Evolutionary conservation across 2,888 invertebrate genomes (phyloP).

Genomic region (Toxonevra muliebris): DNA sequence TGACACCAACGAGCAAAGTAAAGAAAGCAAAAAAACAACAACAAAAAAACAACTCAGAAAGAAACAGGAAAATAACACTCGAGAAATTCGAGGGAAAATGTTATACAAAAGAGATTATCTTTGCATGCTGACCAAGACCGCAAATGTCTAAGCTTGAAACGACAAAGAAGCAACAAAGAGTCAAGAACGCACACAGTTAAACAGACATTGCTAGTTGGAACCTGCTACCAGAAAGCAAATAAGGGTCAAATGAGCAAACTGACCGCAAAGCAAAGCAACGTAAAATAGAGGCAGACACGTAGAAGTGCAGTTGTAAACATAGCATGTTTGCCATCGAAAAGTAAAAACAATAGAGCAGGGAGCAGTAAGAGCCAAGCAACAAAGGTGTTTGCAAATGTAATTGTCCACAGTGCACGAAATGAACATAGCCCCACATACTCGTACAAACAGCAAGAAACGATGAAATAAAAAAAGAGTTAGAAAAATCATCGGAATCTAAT

Average conservation of each 20-base stretch:
- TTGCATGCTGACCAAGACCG: conserved; percentile 15
- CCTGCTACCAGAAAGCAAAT: conserved; percentile 10
- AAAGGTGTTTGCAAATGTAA: conserved; percentile 32
- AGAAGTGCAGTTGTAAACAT: neutral
- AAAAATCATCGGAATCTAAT: no score
- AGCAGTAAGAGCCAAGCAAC: neutral
- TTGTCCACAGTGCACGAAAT: conserved; percentile 32
- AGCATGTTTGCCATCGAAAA: neutral
- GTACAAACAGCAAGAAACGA: no score
- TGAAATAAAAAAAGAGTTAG: no score
- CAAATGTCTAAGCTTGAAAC: conserved; percentile 24
- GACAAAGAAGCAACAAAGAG: neutral
- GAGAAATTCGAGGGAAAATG: conserved; percentile 13
- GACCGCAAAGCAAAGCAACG: conserved; percentile 4
- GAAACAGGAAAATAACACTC: neutral
- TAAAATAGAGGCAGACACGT: conserved; percentile 15
- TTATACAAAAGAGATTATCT: conserved; percentile 31
- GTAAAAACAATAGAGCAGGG: neutral
- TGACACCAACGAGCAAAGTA: conserved; percentile 32
- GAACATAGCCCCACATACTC: conserved; percentile 11
- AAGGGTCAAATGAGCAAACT: conserved; percentile 21
- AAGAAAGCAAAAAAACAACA: conserved; percentile 10
- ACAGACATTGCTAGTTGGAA: neutral
- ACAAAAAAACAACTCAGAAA: conserved; percentile 7
- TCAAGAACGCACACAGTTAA: neutral